Conservation (phyloP, 1,140 invertebrate genomes). For the Drosophila kikkawai region DNA sequence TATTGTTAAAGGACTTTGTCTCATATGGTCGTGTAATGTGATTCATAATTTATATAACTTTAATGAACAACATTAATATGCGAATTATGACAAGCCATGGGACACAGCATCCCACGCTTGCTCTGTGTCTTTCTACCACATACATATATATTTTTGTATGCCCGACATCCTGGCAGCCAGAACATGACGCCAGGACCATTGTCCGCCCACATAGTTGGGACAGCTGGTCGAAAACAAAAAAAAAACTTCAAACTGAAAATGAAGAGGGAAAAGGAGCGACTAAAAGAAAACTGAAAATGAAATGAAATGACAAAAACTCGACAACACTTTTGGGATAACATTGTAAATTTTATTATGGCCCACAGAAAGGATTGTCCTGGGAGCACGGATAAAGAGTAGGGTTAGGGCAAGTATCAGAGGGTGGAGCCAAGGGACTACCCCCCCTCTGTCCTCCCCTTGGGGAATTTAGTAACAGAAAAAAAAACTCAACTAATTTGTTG, state of each 20-base stretch:
- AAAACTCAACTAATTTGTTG: slow-evolving; percentile 74
- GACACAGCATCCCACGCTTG: slow-evolving; percentile 19
- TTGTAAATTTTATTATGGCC: slow-evolving; percentile 77
- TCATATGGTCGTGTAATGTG: slow-evolving; percentile 63
- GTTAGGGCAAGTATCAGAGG: slow-evolving; percentile 9
- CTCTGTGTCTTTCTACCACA: neutral
- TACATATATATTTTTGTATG: neutral
- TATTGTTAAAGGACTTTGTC: slow-evolving; percentile 16
- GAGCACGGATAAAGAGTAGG: slow-evolving; percentile 9
- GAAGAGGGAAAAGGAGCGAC: slow-evolving; percentile 6
- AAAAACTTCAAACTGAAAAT: slow-evolving; percentile 18
- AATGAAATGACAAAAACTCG: slow-evolving; percentile 54
- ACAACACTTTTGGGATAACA: slow-evolving; percentile 80
- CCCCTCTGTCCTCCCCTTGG: neutral
- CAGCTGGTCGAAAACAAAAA: slow-evolving; percentile 26
- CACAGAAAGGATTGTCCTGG: slow-evolving; percentile 39
- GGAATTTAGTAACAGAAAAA: slow-evolving; percentile 34
- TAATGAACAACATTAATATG: slow-evolving; percentile 83
- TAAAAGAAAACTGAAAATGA: slow-evolving; percentile 36
- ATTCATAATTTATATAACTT: slow-evolving; percentile 82
- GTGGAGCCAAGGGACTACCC: neutral
- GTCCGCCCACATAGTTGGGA: slow-evolving; percentile 51
- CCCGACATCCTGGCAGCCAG: slow-evolving; percentile 16
- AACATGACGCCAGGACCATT: slow-evolving; percentile 50
- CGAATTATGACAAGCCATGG: slow-evolving; percentile 65